Evolutionary conservation across 2,888 invertebrate genomes (phyloP).

Genomic region (Charanyca ferruginea): DNA sequence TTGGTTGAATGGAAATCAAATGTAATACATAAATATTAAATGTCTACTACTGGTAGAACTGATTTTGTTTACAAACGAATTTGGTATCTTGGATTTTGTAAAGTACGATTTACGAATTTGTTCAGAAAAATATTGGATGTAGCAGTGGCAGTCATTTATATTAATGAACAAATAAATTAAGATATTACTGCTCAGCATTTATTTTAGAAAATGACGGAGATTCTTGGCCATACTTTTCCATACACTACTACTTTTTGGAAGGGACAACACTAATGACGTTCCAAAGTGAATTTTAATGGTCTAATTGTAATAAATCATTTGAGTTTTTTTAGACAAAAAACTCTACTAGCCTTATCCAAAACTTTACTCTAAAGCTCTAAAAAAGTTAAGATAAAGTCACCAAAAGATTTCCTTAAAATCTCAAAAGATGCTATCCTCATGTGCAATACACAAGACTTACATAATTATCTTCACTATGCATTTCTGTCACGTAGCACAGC

Average conservation of each 20-base stretch:
- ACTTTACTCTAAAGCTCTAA: neutral
- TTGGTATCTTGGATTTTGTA: neutral
- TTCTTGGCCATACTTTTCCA: no score
- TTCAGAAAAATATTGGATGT: no score
- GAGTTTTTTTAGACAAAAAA: no score
- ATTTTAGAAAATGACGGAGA: no score
- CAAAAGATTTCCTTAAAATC: neutral
- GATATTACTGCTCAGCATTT: no score
- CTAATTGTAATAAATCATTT: no score
- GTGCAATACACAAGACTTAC: slow-evolving; percentile 57
- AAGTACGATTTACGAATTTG: neutral
- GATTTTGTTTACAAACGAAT: neutral
- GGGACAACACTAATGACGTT: no score
- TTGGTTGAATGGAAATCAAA: slow-evolving; percentile 60
- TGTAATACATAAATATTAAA: slow-evolving; percentile 40
- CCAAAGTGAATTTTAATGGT: no score
- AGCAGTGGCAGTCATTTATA: no score
- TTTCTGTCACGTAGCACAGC: slow-evolving; percentile 71
- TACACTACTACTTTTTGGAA: no score
- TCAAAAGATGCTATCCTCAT: slow-evolving; percentile 25
- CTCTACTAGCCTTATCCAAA: no score
- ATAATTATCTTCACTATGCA: slow-evolving; percentile 69
- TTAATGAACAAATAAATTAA: no score
- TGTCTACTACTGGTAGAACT: slow-evolving; percentile 23
- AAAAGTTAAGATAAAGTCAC: neutral